Base-by-base conservation (phyloP, 2,888 invertebrate genomes). In the Alloscopus bannaensis region DNA sequence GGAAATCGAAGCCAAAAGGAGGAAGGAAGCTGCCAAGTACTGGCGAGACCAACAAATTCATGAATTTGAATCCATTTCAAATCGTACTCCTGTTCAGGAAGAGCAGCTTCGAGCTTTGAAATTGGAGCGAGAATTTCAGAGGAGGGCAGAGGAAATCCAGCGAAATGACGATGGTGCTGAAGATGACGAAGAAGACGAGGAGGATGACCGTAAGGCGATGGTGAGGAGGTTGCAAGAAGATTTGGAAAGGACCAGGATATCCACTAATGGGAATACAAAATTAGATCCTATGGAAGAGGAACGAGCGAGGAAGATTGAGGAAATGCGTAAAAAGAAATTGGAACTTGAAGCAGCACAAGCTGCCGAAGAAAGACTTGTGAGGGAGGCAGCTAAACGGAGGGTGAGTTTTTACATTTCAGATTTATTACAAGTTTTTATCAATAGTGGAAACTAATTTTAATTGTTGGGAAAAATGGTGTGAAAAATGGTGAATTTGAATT, bases 91-190 rank as follows among this genome's bases (percentile, higher is more conserved):
- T 0, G 94, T 94, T 86, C 96, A 97, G 52, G 95, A 94, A 84
- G 96, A 97, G 87, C 95, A 96, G 87, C 89, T 97, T 20, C 91
- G 96, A 72, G 93, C 95, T n/a, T 90, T 98, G 72, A 93, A 72
- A 64, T 77, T 98, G n/a, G 98, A 98, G 88, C 91, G 95, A 80
- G 98, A 98, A 89, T 98, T 98, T 88, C 97, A 98, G 88, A 91
- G 95, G 64, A 91, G 98, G 60, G 97, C 96, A 2, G 93, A 94
- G 87, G 95, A 96, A 89, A 91, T 91, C 36, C 91, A 75, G 92
- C 91, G 84, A 92, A 92, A 92, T 86, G 93, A 93, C 70, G 93
- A 93, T 65, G 93, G 92, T 81, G 90, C 91, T 87, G 90, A 93
- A 88, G 90, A 92, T 87, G 90, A 93, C 87, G 89, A 89, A 45